These are phyloP conservation scores for Pseudomyrmex pallidus DNA, from an alignment of 1,140 invertebrate genomes.

Conservation along the genomic window DNA sequence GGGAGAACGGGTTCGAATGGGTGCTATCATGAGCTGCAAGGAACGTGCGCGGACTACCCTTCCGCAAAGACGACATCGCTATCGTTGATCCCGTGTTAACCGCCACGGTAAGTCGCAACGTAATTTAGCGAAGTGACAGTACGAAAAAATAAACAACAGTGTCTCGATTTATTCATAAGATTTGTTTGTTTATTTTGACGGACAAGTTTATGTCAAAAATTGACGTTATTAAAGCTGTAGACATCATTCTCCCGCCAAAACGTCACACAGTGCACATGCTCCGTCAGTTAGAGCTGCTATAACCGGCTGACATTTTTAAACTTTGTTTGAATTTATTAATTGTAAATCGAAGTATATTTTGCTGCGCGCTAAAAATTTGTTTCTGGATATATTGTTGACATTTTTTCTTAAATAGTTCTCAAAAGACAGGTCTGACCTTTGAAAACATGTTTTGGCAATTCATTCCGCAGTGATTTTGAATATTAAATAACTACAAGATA, in stretches of 20 bases:
- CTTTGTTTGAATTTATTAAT: neutral
- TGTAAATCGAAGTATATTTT: too few species aligned
- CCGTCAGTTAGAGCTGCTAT: constrained; percentile 65
- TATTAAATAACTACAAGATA: neutral
- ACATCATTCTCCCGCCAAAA: constrained; percentile 76
- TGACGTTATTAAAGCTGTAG: neutral
- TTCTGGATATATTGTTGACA: too few species aligned
- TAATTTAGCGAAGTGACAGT: neutral
- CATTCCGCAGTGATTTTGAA: too few species aligned
- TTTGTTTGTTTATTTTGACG: neutral
- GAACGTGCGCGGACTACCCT: constrained; percentile 71
- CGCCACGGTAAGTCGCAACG: constrained; percentile 75
- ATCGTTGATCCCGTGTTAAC: constrained; percentile 74
- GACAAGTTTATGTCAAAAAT: neutral
- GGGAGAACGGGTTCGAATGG: constrained; percentile 22
- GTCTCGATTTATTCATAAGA: neutral
- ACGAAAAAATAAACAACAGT: neutral
- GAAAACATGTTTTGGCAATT: too few species aligned
- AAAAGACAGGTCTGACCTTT: too few species aligned
- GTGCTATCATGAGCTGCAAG: constrained; percentile 71
- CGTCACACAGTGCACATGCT: constrained; percentile 67
- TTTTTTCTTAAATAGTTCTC: too few species aligned
- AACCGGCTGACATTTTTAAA: neutral
- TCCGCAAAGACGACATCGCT: constrained; percentile 70
- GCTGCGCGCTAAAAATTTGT: too few species aligned